These are phyloP conservation scores for Oasisia sp. DNA, from an alignment of 2,888 invertebrate species.

Conservation along the genomic window DNA sequence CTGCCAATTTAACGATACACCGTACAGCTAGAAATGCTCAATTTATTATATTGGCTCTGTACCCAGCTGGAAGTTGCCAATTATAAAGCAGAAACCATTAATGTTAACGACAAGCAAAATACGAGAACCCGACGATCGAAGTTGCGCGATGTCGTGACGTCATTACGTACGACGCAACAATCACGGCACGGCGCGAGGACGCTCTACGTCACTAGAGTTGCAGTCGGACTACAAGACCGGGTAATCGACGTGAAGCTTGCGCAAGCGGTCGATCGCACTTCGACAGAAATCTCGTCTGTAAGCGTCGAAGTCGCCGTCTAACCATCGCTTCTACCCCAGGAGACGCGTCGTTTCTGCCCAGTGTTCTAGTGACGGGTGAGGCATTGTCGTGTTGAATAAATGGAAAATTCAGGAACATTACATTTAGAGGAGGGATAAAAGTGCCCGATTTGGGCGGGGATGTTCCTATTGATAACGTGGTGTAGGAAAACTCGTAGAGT, in stretches of 20 bases:
- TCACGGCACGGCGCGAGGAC: background rate
- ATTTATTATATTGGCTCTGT: too few species aligned
- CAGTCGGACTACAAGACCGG: slow-evolving; percentile 7
- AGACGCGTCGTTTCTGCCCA: background rate
- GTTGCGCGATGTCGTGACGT: slow-evolving; percentile 5
- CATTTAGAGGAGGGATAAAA: background rate
- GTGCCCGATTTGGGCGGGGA: background rate
- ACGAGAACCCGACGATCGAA: background rate
- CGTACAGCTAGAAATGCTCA: too few species aligned
- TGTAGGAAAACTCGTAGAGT: background rate
- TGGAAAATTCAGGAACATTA: background rate
- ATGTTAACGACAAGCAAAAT: background rate
- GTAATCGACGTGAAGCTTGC: slow-evolving; percentile 3
- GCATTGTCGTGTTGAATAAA: background rate
- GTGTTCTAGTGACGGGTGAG: background rate
- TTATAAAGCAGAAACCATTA: too few species aligned
- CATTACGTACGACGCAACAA: background rate
- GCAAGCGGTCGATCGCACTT: background rate
- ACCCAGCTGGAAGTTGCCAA: too few species aligned
- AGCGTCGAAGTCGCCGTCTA: background rate
- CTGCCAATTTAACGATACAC: too few species aligned
- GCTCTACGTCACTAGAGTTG: background rate
- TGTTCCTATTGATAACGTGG: background rate
- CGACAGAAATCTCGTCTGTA: slow-evolving; percentile 3
- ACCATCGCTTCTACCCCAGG: background rate